Evolutionary conservation across 2,888 invertebrate genomes (phyloP), one percentile per base, ranked within the genome.

Genomic region (Smittia aterrima): DNA sequence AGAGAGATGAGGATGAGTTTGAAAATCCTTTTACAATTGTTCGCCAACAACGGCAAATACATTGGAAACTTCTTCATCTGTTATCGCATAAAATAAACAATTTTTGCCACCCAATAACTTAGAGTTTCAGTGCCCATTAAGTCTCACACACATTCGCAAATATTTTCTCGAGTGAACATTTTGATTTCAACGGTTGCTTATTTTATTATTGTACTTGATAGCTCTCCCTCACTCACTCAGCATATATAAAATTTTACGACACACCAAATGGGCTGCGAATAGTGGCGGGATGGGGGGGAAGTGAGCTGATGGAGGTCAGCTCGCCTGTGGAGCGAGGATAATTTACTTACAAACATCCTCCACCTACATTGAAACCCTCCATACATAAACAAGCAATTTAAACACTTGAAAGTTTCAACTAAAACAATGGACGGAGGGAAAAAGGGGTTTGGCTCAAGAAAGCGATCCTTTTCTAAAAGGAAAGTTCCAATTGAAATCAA

Each of bases 371-470:
- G 16, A 18, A 27, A 38, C 47, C 47, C 22, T 58, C 58, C 58
- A 70, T 54, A 70, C 70, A 70, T 70, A 70, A 70, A 70, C 54
- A 70, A 70, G 70, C 53, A 70, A 70, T 70, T 70, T 70, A 54
- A 70, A 70, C 70, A 70, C 70, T 70, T 70, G 70, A 70, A 70
- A 70, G 47, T 70, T 70, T 70, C 70, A 41, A 70, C 70, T 70
- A 41, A 70, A 70, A 70, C 70, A 70, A 70, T 70, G 70, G 70
- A 70, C 70, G 20, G 70, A 54, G 27, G 27, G 18, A 58, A 58
- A 47, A 58, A 20, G 22, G 58, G 58, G 58, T 58, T 58, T 58
- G 58, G 20, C 22, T 20, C 9, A 18, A 58, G 22, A 20, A 47
- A 47, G 58, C n/a, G 9, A 58, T 22, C 58, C 22, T 58, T 58